Evolutionary conservation across 1,140 invertebrate genomes (phyloP).

Genomic region (Ceratoteleas bidentatus): DNA sequence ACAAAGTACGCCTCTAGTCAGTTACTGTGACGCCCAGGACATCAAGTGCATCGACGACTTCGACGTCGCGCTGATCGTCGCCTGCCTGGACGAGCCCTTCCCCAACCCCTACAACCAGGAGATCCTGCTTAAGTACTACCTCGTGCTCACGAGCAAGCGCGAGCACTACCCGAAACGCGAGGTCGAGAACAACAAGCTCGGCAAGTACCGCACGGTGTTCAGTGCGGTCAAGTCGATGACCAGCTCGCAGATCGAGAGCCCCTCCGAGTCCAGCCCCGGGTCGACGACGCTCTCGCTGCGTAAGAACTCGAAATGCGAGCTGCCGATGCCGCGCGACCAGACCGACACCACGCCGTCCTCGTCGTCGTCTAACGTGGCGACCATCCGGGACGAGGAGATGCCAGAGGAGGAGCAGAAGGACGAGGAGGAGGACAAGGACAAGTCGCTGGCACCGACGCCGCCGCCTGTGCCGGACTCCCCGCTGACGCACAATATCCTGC

Average conservation of each 20-base stretch:
- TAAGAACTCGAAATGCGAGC: slow-evolving; percentile 66
- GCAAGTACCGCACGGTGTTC: slow-evolving; percentile 85
- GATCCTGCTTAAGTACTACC: slow-evolving; percentile 87
- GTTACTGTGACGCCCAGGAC: slow-evolving; percentile 85
- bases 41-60: slow-evolving; percentile 86
- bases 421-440: slow-evolving; percentile 40
- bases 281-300: slow-evolving; percentile 58
- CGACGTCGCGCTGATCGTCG: slow-evolving; percentile 86
- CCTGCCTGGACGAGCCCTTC: slow-evolving; percentile 81
- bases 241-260: slow-evolving; percentile 71
- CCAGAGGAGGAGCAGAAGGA: slow-evolving; percentile 18
- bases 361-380: slow-evolving; percentile 44
- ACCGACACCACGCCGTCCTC: slow-evolving; percentile 56
- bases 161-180: slow-evolving; percentile 87
- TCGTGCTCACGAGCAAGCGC: slow-evolving; percentile 86
- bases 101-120: slow-evolving; percentile 66
- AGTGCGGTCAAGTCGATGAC: slow-evolving; percentile 74
- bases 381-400: slow-evolving; percentile 20
- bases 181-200: slow-evolving; percentile 84
- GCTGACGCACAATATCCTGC: slow-evolving; percentile 69
- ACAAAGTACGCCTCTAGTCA: slow-evolving; percentile 82
- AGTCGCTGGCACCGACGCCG: slow-evolving; percentile 72
- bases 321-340: slow-evolving; percentile 52
- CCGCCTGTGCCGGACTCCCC: slow-evolving; percentile 78
- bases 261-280: slow-evolving; percentile 69